A percentile compares a stretch with the other conserved stretches of the same genome.
These are phyloP conservation scores for Pseudanteris insignis DNA, from an alignment of 2,888 invertebrate genomes.

Conservation along the genomic window DNA sequence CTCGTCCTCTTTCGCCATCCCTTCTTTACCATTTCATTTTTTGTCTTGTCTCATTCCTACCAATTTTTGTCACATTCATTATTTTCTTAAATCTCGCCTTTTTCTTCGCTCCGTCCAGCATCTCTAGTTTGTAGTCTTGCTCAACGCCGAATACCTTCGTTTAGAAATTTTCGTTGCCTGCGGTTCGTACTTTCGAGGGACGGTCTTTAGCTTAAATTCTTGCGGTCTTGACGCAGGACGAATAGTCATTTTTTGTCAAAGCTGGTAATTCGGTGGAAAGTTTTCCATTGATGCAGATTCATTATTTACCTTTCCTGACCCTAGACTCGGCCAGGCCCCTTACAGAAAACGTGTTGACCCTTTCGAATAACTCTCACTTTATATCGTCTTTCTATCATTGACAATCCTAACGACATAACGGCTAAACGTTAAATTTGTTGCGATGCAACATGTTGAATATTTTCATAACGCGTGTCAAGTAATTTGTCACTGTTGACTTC, in stretches of 20 bases:
- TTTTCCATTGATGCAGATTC: slow-evolving; percentile 1
- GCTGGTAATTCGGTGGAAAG: slow-evolving; percentile 13
- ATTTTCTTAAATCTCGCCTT: too few relatives aligned
- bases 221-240: neutral
- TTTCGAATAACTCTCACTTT: too few relatives aligned
- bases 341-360: too few relatives aligned
- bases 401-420: too few relatives aligned
- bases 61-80: neutral
- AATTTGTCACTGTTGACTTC: neutral
- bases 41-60: neutral
- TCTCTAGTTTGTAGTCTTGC: neutral
- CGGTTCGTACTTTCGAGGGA: slow-evolving; percentile 15
- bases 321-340: too few relatives aligned
- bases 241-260: slow-evolving; percentile 7
- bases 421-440: too few relatives aligned
- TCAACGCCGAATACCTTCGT: neutral
- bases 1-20: slow-evolving; percentile 3
- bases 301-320: too few relatives aligned
- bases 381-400: too few relatives aligned
- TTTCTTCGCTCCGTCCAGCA: too few relatives aligned
- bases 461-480: neutral
- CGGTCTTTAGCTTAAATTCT: slow-evolving; percentile 7
- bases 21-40: neutral
- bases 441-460: neutral
- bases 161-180: slow-evolving; percentile 23